Conservation (phyloP, 1,140 invertebrate species). For the Atta colombica region DNA sequence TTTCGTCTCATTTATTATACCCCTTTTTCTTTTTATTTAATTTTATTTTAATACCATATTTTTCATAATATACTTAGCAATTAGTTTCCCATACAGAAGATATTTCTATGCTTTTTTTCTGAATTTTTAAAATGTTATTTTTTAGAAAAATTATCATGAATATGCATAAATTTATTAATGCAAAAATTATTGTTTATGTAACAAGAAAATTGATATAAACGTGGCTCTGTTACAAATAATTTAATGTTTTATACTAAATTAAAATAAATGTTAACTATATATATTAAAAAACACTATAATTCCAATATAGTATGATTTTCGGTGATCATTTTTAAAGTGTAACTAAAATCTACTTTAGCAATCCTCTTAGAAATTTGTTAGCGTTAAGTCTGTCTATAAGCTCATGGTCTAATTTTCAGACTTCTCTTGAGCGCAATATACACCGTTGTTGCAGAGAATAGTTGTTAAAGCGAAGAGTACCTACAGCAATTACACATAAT, state of each 20-base stretch:
- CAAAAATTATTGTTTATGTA: too few species aligned
- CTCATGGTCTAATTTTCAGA: conserved; percentile 11
- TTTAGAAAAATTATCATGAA: too few species aligned
- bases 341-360: background rate
- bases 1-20: too few species aligned
- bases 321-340: background rate
- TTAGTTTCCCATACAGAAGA: too few species aligned
- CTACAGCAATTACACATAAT: conserved; percentile 27
- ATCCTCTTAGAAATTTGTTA: background rate
- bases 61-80: too few species aligned
- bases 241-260: background rate
- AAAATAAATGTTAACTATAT: background rate
- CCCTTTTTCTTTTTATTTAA: too few species aligned
- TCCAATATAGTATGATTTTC: background rate
- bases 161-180: too few species aligned
- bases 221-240: background rate
- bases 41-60: too few species aligned
- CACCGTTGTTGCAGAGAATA: background rate
- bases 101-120: too few species aligned
- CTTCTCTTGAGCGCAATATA: background rate
- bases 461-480: conserved; percentile 24
- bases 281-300: background rate
- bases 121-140: too few species aligned
- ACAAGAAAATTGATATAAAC: too few species aligned
- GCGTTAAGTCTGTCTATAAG: background rate